A percentile compares a stretch with the other conserved stretches of the same genome.
Evolutionary conservation across 2,113 vertebrate species (phyloP).

Genomic region (Rhea pennata): DNA sequence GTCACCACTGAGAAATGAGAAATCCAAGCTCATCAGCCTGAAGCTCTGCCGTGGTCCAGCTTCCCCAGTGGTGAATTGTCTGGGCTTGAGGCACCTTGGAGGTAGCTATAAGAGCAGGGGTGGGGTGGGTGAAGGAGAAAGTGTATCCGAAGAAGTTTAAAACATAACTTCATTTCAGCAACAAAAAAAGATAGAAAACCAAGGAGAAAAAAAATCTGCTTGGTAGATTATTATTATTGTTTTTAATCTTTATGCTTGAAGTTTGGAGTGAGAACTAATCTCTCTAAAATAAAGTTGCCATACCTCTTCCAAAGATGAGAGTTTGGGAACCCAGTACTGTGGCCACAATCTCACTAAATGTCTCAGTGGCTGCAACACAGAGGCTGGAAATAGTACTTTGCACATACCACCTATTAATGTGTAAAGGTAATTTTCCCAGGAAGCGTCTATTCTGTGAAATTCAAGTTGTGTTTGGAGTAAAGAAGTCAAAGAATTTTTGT

Average conservation of each 20-base stretch:
- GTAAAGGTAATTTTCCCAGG: not conserved
- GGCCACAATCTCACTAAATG: not conserved
- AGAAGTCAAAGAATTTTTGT: not conserved
- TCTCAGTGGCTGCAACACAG: not conserved
- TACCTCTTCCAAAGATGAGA: not conserved
- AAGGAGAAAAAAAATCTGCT: not conserved
- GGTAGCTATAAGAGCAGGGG: not conserved
- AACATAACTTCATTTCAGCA: not conserved
- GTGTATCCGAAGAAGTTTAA: not conserved
- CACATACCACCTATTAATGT: not conserved
- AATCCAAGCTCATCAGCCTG: not conserved
- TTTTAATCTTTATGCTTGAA: too few relatives aligned
- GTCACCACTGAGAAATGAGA: not conserved
- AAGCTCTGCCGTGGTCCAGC: not conserved
- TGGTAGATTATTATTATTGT: not conserved
- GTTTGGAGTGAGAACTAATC: not conserved
- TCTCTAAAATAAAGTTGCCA: not conserved
- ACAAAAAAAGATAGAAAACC: not conserved
- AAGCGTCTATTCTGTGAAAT: not conserved
- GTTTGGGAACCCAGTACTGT: not conserved
- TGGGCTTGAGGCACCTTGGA: not conserved
- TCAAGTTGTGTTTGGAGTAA: not conserved
- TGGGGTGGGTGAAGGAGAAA: too few relatives aligned
- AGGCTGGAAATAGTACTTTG: not conserved
- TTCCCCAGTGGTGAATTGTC: not conserved